These are phyloP conservation scores for Cavia aperea DNA, from an alignment of 2,113 vertebrate genomes.

Conservation along the genomic window DNA sequence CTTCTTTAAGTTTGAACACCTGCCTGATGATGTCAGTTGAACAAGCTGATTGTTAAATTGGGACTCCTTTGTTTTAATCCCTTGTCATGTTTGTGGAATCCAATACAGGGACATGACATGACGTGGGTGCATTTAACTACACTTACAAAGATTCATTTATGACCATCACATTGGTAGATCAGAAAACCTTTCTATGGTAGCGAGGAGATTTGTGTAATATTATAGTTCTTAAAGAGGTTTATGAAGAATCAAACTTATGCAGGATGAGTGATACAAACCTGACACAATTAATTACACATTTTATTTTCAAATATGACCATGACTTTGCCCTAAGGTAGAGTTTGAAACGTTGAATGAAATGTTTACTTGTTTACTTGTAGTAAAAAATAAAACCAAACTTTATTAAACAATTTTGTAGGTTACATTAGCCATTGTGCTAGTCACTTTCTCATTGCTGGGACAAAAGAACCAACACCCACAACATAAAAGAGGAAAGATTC, in stretches of 20 bases:
- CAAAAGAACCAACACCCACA: not conserved
- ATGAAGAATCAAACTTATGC: not conserved
- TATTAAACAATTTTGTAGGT: not conserved
- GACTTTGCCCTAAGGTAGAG: not conserved
- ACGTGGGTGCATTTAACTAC: not conserved
- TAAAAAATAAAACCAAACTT: not conserved
- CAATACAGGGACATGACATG: not conserved
- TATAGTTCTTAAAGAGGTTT: conserved; percentile 14
- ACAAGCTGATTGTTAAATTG: not conserved
- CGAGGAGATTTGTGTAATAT: not conserved
- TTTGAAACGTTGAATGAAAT: not conserved
- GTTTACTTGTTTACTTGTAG: not conserved
- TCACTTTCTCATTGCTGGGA: not conserved
- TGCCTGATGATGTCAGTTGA: not conserved
- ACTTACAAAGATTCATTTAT: conserved; percentile 13
- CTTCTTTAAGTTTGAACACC: not conserved
- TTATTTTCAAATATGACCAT: conserved; percentile 19
- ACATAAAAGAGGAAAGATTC: not conserved
- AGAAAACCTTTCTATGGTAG: conserved; percentile 20
- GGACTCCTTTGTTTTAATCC: not conserved
- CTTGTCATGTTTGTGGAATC: conserved; percentile 10
- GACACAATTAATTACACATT: not conserved
- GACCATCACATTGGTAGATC: not conserved
- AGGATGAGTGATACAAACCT: not conserved
- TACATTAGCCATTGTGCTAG: not conserved